Evolutionary conservation across 2,888 invertebrate genomes (phyloP).

Genomic region (Chrysotoxum bicinctum): DNA sequence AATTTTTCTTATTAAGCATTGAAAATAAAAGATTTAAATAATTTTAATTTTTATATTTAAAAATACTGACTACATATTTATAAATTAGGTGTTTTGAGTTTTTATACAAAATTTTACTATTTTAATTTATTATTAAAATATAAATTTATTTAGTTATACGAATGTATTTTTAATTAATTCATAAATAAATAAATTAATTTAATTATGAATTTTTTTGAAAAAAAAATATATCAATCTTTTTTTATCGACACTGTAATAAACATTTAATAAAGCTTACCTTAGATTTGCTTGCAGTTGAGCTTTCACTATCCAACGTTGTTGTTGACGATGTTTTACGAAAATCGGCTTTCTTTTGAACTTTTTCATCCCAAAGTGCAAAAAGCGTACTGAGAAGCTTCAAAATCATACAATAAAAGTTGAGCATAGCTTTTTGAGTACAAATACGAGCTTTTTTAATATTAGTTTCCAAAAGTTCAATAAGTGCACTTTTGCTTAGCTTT

Average conservation of each 20-base stretch:
- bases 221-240: background rate
- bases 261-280: conserved; percentile 44
- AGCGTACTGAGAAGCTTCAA: conserved; percentile 68
- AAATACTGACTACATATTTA: no score
- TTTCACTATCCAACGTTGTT: conserved; percentile 41
- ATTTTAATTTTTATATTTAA: no score
- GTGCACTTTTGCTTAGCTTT: conserved; percentile 65
- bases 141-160: no score
- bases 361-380: conserved; percentile 64
- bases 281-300: conserved; percentile 32
- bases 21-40: no score
- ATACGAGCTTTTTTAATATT: conserved; percentile 69
- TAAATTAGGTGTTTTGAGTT: no score
- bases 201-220: no score
- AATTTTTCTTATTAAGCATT: no score
- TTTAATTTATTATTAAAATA: no score
- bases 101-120: no score
- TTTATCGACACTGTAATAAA: background rate
- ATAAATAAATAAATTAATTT: no score
- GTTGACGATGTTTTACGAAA: background rate
- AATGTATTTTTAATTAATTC: no score
- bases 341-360: conserved; percentile 52
- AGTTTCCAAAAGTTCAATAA: conserved; percentile 69
- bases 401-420: conserved; percentile 63
- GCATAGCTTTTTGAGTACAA: conserved; percentile 64